Conservation (phyloP, 2,113 vertebrate species). For the Elephantulus edwardii region DNA sequence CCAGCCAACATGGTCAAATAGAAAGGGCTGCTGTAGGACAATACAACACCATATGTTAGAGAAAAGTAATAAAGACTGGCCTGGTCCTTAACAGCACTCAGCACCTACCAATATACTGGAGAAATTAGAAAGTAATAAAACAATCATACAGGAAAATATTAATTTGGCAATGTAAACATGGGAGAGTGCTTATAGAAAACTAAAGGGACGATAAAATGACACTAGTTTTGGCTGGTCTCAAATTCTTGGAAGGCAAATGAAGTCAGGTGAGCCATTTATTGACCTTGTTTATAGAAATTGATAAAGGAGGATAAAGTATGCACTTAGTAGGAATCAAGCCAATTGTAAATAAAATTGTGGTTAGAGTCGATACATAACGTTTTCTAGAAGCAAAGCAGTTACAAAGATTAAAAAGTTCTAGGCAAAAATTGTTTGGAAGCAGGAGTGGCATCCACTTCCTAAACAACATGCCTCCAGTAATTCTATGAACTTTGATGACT, state of each 20-base stretch:
- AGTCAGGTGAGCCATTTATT: not conserved
- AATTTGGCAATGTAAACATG: too few species aligned
- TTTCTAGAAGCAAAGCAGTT: not conserved
- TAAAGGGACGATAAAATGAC: not conserved
- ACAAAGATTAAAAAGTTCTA: not conserved
- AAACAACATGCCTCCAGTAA: too few species aligned
- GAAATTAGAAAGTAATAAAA: not conserved
- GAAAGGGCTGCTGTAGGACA: too few species aligned
- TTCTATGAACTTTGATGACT: too few species aligned
- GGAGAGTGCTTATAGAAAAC: not conserved
- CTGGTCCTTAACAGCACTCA: not conserved
- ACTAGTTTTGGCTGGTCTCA: not conserved
- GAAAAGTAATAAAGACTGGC: not conserved
- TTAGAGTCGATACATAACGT: not conserved
- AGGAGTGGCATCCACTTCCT: too few species aligned
- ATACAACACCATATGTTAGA: not conserved
- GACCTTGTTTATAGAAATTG: not conserved
- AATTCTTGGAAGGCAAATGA: not conserved
- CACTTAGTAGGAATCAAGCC: not conserved
- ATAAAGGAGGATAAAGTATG: not conserved
- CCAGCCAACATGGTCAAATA: too few species aligned
- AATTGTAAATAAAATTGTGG: accelerated
- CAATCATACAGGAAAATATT: not conserved
- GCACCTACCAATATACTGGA: not conserved
- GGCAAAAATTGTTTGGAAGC: too few species aligned